Evolutionary conservation across 2,113 vertebrate species (phyloP).

Genomic region (Psettodes erumei): DNA sequence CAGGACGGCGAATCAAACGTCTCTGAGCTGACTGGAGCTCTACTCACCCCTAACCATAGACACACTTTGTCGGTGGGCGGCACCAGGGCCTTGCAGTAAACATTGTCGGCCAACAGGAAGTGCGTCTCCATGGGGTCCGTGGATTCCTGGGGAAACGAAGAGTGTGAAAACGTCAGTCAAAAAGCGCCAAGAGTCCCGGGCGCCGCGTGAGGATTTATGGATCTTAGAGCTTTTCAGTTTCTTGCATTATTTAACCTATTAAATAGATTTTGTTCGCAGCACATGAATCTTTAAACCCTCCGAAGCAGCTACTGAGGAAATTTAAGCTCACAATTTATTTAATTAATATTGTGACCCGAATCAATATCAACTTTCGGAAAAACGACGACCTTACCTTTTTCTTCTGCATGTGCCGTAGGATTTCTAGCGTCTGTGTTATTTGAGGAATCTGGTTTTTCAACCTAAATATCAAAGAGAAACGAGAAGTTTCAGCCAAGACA

Average conservation of each 20-base stretch:
- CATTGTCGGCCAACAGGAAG: constrained; percentile 95
- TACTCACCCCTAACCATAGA: constrained; percentile 98
- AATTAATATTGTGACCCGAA: too few relatives aligned
- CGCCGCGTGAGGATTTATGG: too few relatives aligned
- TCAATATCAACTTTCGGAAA: too few relatives aligned
- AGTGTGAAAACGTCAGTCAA: not conserved
- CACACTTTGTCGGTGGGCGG: constrained; percentile 98
- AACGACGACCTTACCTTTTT: constrained; percentile 89
- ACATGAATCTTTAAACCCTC: too few relatives aligned
- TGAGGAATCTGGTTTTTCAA: constrained; percentile 98
- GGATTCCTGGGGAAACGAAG: constrained; percentile 84
- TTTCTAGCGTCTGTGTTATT: constrained; percentile 98
- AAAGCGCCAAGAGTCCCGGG: too few relatives aligned
- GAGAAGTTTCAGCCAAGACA: not conserved
- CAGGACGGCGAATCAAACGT: too few relatives aligned
- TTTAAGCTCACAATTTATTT: too few relatives aligned
- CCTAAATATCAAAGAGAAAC: constrained; percentile 77
- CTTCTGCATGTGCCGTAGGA: constrained; percentile 99
- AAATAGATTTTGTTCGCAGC: too few relatives aligned
- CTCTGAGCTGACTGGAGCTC: not conserved
- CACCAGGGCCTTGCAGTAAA: constrained; percentile 97
- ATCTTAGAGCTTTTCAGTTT: too few relatives aligned
- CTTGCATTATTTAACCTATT: too few relatives aligned
- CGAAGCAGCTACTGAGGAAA: too few relatives aligned
- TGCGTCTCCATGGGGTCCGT: constrained; percentile 93